Base-by-base conservation (phyloP, 2,888 invertebrate genomes). In the Mylabris sibirica region DNA sequence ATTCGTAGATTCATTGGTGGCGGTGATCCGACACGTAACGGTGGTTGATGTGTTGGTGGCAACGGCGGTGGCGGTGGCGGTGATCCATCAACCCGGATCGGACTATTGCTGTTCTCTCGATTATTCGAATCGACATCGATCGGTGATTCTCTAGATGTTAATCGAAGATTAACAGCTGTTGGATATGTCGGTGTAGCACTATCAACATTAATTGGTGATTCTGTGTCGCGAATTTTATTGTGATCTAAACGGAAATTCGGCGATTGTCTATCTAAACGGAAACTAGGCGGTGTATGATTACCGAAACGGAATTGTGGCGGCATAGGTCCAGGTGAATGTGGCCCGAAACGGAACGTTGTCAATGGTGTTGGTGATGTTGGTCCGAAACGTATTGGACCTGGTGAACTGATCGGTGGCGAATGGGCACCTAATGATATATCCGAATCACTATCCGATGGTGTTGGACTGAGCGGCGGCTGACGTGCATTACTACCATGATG, bases 311-410 rank as follows among this genome's bases (percentile, higher is more conserved):
- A 85, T 72, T 84, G 85, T 30, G 84, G 74, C 0, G 85, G 85
- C 85, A 85, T 85, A 3, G 85, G 85, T 12, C 85, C 85, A 3
- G 85, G 85, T 2, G 85, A 85, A 74, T 85, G 85, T 8, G 85
- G 82, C 5, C 85, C 85, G 72, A 85, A 85, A 30, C 85, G 79
- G 71, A 85, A 85, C 24, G 83, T 80, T 24, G 83, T 83, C 64
- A 85, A 78, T 5, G 83, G 84, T 65, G 80, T 78, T 17, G 81
- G 82, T 12, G 83, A 70, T 38, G 30, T 60, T 2, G 80, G 71
- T 9, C 82, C 82, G 70, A 83, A 81, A 44, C 80, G 78, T 24
- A 83, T 68, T 5, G 85, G 83, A 35, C 82, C 82, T 11, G 85
- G 84, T 4, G 84, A 84, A 67, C 83, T 81, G 12, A 81, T 80